Evolutionary conservation across 2,888 invertebrate species (phyloP).

Genomic region (Mechanitis mazaeus): DNA sequence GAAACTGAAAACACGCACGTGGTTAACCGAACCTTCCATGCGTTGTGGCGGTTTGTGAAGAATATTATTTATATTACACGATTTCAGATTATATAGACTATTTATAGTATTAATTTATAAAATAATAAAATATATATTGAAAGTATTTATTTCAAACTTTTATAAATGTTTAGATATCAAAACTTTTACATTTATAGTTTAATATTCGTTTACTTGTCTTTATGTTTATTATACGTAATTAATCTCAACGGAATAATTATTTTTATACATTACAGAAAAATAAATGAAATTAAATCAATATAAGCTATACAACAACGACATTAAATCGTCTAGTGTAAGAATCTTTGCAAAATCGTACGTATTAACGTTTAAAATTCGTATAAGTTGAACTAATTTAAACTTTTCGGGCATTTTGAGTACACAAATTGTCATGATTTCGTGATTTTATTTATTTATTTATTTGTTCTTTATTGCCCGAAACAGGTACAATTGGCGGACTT

Average conservation of each 20-base stretch:
- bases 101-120: neutral
- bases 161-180: no score
- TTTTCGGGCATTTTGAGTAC: slow-evolving; percentile 21
- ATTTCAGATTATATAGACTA: neutral
- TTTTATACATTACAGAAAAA: no score
- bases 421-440: slow-evolving; percentile 13
- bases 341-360: slow-evolving; percentile 14
- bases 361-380: slow-evolving; percentile 26
- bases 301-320: neutral
- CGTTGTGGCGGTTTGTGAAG: slow-evolving; percentile 16
- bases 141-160: no score
- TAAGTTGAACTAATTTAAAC: slow-evolving; percentile 16
- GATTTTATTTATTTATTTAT: neutral
- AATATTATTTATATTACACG: slow-evolving; percentile 12
- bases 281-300: no score
- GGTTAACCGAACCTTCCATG: slow-evolving; percentile 22
- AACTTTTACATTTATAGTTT: no score
- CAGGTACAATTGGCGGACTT: no score
- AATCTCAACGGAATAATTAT: no score
- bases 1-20: slow-evolving; percentile 26
- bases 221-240: no score
- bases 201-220: no score
- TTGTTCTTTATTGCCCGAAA: no score
- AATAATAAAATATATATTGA: no score
- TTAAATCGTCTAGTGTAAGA: slow-evolving; percentile 13